Evolutionary conservation across 2,113 vertebrate species (phyloP), one percentile per base, ranked within the genome.

Genomic region (Amia ocellicauda): DNA sequence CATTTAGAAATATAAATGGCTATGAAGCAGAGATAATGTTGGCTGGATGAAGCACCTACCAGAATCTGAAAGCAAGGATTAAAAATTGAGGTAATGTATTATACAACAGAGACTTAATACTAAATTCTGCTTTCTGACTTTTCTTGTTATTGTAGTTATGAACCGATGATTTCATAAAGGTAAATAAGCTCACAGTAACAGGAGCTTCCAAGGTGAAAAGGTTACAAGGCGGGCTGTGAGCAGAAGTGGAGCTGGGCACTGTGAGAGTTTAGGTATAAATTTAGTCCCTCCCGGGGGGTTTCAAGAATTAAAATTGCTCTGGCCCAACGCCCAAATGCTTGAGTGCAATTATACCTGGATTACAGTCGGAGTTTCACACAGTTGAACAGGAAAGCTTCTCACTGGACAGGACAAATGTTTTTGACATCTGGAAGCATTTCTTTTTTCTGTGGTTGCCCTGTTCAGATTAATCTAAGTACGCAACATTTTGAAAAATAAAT

Each of bases 301-400:
- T 47, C 4, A 47, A 47, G 45, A 47, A 47, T 47, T 11, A 16
- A 47, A 47, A 47, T 47, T 47, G 45, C n/a, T 7, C 14, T 47
- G 45, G 45, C 14, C 5, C 5, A 17, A 47, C 5, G 45, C 45
- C 45, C 45, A 47, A 17, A 47, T 47, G 4, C 45, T 47, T 47
- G 13, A 47, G 45, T 47, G 45, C 10, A 47, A 47, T 47, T 47
- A 47, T 47, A 47, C 45, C 45, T 47, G 45, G 45, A 17, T 47
- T 17, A 47, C 45, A 47, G 45, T 47, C 4, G n/a, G n/a, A 47
- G 16, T 3, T 47, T 47, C 45, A 47, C 45, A 47, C 45, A 47
- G 14, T 47, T 47, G n/a, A 47, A 16, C 10, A 47, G 45, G 45
- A 47, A 47, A 7, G 4, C 31, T 47, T 47, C 45, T 47, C 14